These are phyloP conservation scores for Phyllostomus hastatus DNA, from an alignment of 2,113 vertebrate species.

Conservation along the genomic window DNA sequence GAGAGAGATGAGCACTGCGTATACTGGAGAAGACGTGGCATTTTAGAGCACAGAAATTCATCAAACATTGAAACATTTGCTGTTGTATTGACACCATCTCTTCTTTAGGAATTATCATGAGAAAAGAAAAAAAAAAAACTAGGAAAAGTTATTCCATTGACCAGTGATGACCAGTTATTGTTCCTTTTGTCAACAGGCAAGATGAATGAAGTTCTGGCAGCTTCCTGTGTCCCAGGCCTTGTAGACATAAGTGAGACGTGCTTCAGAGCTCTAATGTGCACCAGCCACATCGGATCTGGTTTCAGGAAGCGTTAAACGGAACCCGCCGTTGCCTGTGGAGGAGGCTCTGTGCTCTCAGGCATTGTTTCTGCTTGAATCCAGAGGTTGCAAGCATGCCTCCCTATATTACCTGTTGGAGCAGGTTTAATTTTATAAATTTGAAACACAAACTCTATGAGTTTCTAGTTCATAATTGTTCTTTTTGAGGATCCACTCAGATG, in stretches of 20 bases:
- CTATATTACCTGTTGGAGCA: constrained; percentile 83
- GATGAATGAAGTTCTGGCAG: constrained; percentile 83
- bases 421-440: constrained; percentile 89
- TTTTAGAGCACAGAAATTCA: constrained; percentile 15
- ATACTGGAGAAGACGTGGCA: neutral
- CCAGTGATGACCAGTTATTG: constrained; percentile 85
- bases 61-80: constrained; percentile 47
- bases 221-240: constrained; percentile 81
- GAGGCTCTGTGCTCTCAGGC: constrained; percentile 80
- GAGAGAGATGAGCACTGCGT: neutral
- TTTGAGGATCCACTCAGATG: constrained; percentile 82
- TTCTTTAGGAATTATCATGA: constrained; percentile 67
- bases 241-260: constrained; percentile 82
- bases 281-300: constrained; percentile 78
- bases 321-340: constrained; percentile 77
- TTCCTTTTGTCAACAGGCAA: constrained; percentile 90
- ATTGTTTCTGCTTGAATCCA: constrained; percentile 77
- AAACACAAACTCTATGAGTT: constrained; percentile 87
- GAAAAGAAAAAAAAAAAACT: constrained; percentile 27
- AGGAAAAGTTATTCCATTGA: constrained; percentile 76
- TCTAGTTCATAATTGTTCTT: constrained; percentile 79
- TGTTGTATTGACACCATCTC: constrained; percentile 61
- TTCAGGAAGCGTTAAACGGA: constrained; percentile 82
- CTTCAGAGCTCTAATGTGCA: constrained; percentile 78
- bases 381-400: constrained; percentile 79